phyloP scores from a whole-genome alignment of 1,140 invertebrate genomes.

The Nylanderia fulva region DNA sequence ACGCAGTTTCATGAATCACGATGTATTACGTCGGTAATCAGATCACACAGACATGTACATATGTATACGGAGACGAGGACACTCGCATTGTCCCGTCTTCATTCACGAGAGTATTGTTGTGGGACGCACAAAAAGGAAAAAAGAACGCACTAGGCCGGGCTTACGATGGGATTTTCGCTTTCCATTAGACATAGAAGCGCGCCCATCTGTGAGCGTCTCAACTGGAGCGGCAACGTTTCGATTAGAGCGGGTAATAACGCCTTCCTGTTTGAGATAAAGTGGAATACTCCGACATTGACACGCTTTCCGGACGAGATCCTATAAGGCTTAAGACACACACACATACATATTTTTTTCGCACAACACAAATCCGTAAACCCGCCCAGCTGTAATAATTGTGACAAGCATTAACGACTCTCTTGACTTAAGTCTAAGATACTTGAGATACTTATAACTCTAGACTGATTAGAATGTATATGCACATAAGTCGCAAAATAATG shows the following conservation, averaged over 20 bases:
- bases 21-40: conserved; percentile 40
- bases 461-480: neutral
- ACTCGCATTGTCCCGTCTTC: conserved; percentile 40
- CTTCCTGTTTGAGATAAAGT: conserved; percentile 57
- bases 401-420: neutral
- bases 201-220: conserved; percentile 31
- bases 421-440: neutral
- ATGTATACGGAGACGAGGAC: neutral
- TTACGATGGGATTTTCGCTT: conserved; percentile 49
- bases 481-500: neutral
- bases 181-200: conserved; percentile 30
- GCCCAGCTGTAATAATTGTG: neutral
- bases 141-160: neutral
- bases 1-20: conserved; percentile 52
- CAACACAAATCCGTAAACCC: neutral
- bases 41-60: conserved; percentile 1
- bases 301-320: conserved; percentile 31
- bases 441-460: neutral
- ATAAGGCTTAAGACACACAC: neutral
- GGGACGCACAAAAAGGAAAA: conserved; percentile 22
- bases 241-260: conserved; percentile 41
- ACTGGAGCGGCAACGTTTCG: conserved; percentile 56
- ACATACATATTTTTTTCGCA: neutral
- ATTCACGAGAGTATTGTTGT: conserved; percentile 56
- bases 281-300: conserved; percentile 42